A percentile compares a stretch with the other conserved stretches of the same genome.
Evolutionary conservation across 1,140 invertebrate species (phyloP).

Genomic region (Trichogramma pretiosum): DNA sequence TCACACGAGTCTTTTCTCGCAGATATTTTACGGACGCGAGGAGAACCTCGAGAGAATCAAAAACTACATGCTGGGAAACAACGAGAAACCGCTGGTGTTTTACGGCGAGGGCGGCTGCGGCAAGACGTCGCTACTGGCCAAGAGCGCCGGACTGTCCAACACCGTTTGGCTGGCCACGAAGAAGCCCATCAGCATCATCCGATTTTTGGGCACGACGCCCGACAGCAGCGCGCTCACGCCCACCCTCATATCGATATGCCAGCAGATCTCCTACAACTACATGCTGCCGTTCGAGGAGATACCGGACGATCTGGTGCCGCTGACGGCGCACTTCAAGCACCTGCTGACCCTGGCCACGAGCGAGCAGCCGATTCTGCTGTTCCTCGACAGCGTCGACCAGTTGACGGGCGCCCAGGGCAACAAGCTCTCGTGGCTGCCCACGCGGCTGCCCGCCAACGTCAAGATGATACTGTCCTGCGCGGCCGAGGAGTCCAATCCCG

Average conservation of each 20-base stretch:
- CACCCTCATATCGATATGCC: conserved; percentile 89
- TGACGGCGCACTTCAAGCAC: conserved; percentile 93
- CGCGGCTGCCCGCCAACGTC: conserved; percentile 77
- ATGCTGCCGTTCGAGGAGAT: conserved; percentile 87
- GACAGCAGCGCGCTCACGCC: conserved; percentile 91
- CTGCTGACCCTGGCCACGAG: conserved; percentile 71
- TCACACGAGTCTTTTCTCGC: background rate
- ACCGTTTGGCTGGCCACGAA: conserved; percentile 63
- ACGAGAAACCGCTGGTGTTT: conserved; percentile 83
- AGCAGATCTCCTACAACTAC: conserved; percentile 94
- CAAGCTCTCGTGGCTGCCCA: conserved; percentile 93
- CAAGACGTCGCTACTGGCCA: conserved; percentile 92
- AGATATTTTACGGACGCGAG: conserved; percentile 90
- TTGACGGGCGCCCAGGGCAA: conserved; percentile 90
- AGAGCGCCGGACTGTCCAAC: conserved; percentile 73
- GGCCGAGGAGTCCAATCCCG: conserved; percentile 75
- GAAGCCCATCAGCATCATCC: conserved; percentile 77
- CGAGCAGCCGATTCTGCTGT: conserved; percentile 77
- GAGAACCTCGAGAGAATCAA: conserved; percentile 75
- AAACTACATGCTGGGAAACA: conserved; percentile 76
- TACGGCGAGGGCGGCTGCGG: conserved; percentile 95
- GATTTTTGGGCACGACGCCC: conserved; percentile 94
- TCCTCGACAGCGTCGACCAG: conserved; percentile 90
- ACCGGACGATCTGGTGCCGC: conserved; percentile 88
- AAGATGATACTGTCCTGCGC: conserved; percentile 91